Percentiles rank a stretch among this genome's conserved stretches.
These are phyloP conservation scores for Achroia grisella DNA, from an alignment of 1,140 invertebrate genomes.

Conservation along the genomic window DNA sequence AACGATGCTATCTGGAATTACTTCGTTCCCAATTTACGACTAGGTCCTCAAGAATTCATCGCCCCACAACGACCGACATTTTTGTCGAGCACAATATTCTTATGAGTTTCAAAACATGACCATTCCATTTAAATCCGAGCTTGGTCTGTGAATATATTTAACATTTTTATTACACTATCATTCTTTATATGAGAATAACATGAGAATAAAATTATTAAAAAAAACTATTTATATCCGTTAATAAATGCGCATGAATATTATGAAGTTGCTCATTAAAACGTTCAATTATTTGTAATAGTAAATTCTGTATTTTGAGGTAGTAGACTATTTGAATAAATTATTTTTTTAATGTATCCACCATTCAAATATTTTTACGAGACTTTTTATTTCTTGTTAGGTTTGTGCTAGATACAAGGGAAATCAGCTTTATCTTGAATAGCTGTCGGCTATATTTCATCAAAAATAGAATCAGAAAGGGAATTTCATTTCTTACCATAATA, in stretches of 20 bases:
- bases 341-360: too few species aligned
- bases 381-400: too few species aligned
- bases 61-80: constrained; percentile 36
- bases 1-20: constrained; percentile 40
- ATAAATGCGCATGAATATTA: constrained; percentile 4
- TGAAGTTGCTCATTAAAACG: too few species aligned
- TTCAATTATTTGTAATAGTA: too few species aligned
- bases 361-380: too few species aligned
- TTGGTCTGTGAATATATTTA: constrained; percentile 39
- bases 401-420: too few species aligned
- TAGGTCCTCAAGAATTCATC: constrained; percentile 37
- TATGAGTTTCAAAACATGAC: constrained; percentile 53
- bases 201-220: constrained; percentile 21
- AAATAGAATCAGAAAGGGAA: too few species aligned
- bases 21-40: constrained; percentile 43
- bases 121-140: constrained; percentile 52
- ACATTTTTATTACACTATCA: constrained; percentile 41
- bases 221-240: not conserved
- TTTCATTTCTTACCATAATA: too few species aligned
- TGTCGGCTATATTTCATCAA: too few species aligned
- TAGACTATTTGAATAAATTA: too few species aligned
- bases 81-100: constrained; percentile 50
- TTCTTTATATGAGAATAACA: constrained; percentile 35
- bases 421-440: too few species aligned
- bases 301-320: too few species aligned